These are phyloP conservation scores for Ptychoptera contaminata DNA, from an alignment of 2,888 invertebrate genomes.

Conservation along the genomic window DNA sequence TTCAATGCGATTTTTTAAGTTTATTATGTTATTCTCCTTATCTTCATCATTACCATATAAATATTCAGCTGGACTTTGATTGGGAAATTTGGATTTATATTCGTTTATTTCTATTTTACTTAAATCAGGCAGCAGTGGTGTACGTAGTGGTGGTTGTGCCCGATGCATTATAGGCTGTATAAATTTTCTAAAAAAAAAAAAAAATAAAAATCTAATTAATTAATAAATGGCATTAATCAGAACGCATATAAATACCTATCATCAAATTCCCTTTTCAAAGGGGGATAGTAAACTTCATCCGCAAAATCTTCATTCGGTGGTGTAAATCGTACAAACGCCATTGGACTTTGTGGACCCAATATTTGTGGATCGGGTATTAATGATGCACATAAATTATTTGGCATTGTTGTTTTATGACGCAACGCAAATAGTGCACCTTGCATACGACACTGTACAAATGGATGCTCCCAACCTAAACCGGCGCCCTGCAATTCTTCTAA, in stretches of 20 bases:
- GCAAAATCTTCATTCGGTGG: constrained; percentile 56
- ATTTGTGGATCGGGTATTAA: constrained; percentile 25
- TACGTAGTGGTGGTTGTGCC: constrained; percentile 6
- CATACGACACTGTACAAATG: constrained; percentile 30
- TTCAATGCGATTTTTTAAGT: constrained; percentile 22
- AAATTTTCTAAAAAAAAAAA: no score
- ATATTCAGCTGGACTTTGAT: background rate
- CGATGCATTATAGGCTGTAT: constrained; percentile 5
- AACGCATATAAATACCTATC: constrained; percentile 10
- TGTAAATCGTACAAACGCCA: constrained; percentile 66
- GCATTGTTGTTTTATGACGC: constrained; percentile 26
- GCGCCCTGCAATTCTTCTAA: constrained; percentile 31
- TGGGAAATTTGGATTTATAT: background rate
- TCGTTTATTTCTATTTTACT: background rate
- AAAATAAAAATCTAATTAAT: no score
- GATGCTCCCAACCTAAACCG: constrained; percentile 31
- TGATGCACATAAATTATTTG: constrained; percentile 29
- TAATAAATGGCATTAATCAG: no score
- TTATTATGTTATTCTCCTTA: constrained; percentile 17
- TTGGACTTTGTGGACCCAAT: constrained; percentile 46
- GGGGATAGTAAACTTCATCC: constrained; percentile 68
- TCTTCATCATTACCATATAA: constrained; percentile 12
- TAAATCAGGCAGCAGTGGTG: background rate
- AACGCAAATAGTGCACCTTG: constrained; percentile 28
- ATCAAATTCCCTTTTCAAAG: constrained; percentile 35